Percentiles rank a stretch among this genome's conserved stretches.
Evolutionary conservation across 2,113 vertebrate species (phyloP).

Genomic region (human (Homo sapiens)): DNA sequence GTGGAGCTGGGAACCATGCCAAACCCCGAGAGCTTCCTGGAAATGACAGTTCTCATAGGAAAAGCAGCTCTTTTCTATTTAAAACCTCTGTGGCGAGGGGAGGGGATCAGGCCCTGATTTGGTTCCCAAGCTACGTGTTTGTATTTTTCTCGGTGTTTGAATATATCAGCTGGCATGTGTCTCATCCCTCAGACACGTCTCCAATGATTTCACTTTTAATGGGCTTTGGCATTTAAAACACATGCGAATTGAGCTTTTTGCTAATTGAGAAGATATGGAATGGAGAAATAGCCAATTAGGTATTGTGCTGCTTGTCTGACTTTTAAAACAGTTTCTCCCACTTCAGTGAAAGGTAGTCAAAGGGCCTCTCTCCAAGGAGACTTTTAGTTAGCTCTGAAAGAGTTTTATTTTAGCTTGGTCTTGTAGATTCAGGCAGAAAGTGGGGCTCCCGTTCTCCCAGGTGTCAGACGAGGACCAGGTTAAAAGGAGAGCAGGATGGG

Average conservation of each 20-base stretch:
- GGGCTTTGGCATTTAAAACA: constrained; percentile 67
- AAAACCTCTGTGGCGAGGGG: background rate
- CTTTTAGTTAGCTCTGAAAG: background rate
- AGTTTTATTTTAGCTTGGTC: background rate
- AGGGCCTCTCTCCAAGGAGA: background rate
- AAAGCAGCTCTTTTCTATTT: background rate
- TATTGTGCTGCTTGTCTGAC: background rate
- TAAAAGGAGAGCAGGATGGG: background rate
- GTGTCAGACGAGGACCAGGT: background rate
- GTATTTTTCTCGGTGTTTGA: constrained; percentile 7
- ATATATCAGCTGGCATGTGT: constrained; percentile 1
- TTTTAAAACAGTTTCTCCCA: background rate
- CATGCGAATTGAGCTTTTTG: constrained; percentile 8
- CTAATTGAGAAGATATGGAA: background rate
- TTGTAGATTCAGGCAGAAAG: background rate
- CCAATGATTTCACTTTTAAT: constrained; percentile 55
- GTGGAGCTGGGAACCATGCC: background rate
- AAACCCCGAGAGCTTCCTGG: background rate
- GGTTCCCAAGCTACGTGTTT: background rate
- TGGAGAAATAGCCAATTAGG: background rate
- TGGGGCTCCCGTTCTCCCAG: background rate
- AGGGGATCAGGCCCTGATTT: background rate
- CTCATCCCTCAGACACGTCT: constrained; percentile 19
- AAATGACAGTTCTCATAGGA: constrained; percentile 23
- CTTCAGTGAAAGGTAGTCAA: background rate